Conservation (phyloP, 2,113 vertebrate species). For the Arvicanthis niloticus region DNA sequence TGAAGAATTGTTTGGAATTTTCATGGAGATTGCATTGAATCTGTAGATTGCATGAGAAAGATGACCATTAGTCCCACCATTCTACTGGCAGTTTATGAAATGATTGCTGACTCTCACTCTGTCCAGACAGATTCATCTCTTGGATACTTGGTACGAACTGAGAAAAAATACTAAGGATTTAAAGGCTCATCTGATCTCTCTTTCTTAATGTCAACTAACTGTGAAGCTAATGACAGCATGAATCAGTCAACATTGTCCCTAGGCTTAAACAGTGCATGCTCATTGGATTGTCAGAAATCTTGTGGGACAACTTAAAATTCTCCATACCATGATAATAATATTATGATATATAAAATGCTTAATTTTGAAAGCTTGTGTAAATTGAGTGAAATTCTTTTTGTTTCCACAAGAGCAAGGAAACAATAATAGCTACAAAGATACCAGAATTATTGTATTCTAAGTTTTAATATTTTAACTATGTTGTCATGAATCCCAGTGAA, state of each 20-base stretch:
- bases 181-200: not conserved
- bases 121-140: not conserved
- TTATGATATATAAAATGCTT: not conserved
- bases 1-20: too few relatives aligned
- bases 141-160: not conserved
- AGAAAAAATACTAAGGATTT: not conserved
- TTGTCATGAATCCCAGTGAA: not conserved
- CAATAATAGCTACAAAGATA: not conserved
- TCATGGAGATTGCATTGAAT: too few relatives aligned
- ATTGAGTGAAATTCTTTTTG: not conserved
- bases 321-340: not conserved
- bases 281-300: not conserved
- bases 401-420: not conserved
- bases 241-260: not conserved
- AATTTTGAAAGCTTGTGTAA: not conserved
- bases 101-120: not conserved
- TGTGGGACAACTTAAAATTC: not conserved
- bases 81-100: not conserved
- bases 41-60: too few relatives aligned
- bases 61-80: not conserved
- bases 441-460: not conserved
- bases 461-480: conserved; percentile 49
- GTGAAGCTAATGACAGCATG: not conserved
- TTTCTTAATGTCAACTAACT: not conserved
- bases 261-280: not conserved